Percentiles rank a stretch among this genome's conserved stretches.
Conservation (phyloP, 2,797 vertebrate species). For the Phrynocephalus guinanensis region DNA sequence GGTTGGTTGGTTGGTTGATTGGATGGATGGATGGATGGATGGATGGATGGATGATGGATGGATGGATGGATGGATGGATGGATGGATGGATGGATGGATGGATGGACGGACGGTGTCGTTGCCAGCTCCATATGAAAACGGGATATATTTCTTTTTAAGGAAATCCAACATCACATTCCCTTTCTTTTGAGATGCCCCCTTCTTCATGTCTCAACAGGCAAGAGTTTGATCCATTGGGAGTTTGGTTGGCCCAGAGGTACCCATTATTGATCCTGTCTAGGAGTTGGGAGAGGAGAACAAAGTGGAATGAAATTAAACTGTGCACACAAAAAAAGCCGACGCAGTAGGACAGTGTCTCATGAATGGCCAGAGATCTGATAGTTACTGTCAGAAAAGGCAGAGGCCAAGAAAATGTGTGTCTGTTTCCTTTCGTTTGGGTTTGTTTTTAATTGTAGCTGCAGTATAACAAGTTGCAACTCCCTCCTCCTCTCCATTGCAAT, state of each 20-base stretch:
- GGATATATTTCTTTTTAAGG: background rate
- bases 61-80: no score
- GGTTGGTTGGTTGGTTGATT: no score
- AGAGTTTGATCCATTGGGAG: background rate
- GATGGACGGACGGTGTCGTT: background rate
- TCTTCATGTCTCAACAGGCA: background rate
- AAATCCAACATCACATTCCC: background rate
- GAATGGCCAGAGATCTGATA: constrained; percentile 54
- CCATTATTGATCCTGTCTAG: background rate
- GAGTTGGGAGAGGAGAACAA: constrained; percentile 1
- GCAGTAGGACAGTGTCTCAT: constrained; percentile 63
- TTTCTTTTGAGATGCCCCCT: background rate
- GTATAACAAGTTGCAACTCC: constrained; percentile 46
- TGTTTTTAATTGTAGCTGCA: constrained; percentile 54
- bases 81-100: no score
- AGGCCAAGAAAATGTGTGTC: constrained; percentile 55
- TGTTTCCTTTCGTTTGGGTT: constrained; percentile 16
- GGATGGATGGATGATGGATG: no score
- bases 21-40: no score
- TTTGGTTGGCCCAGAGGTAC: background rate
- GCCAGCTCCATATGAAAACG: background rate
- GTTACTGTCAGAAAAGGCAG: constrained; percentile 36
- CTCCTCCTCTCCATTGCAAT: constrained; percentile 15
- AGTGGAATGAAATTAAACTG: constrained; percentile 17
- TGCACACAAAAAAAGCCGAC: constrained; percentile 60